Evolutionary conservation across 2,888 invertebrate species (phyloP).

Genomic region (Pimpla rufipes): DNA sequence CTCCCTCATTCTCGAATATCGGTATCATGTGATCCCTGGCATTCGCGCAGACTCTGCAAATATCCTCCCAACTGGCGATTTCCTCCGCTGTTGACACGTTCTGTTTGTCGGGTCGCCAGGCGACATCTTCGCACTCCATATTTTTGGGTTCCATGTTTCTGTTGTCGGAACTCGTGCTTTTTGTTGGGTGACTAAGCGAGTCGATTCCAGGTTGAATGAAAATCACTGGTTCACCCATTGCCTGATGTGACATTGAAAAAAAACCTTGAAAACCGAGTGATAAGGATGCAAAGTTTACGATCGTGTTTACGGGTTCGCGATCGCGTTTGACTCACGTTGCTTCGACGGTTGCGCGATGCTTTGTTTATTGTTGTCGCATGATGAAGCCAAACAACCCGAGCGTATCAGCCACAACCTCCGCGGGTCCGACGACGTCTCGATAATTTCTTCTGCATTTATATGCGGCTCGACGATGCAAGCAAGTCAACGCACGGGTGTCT

Average conservation of each 20-base stretch:
- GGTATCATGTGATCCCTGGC: constrained; percentile 87
- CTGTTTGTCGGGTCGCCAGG: neutral
- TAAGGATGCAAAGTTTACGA: too few species aligned
- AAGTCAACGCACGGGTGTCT: neutral
- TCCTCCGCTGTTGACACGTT: neutral
- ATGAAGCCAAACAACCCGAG: neutral
- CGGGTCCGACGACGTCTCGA: neutral
- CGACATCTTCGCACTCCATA: neutral
- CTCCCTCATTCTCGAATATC: constrained; percentile 89
- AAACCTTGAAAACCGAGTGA: too few species aligned
- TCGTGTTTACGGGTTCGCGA: too few species aligned
- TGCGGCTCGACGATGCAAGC: neutral
- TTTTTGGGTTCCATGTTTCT: neutral
- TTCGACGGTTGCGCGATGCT: neutral
- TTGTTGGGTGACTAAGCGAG: neutral
- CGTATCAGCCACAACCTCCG: constrained; percentile 14
- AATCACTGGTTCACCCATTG: neutral
- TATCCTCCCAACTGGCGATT: constrained; percentile 66
- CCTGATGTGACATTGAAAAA: neutral
- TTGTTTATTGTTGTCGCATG: neutral
- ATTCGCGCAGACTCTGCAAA: constrained; percentile 88
- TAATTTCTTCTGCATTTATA: neutral
- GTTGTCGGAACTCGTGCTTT: neutral
- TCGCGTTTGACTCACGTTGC: neutral
- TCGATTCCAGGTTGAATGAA: neutral